Base-by-base conservation (phyloP, 2,113 vertebrate genomes). In the Lepidiolamprologus cunningtoni region DNA sequence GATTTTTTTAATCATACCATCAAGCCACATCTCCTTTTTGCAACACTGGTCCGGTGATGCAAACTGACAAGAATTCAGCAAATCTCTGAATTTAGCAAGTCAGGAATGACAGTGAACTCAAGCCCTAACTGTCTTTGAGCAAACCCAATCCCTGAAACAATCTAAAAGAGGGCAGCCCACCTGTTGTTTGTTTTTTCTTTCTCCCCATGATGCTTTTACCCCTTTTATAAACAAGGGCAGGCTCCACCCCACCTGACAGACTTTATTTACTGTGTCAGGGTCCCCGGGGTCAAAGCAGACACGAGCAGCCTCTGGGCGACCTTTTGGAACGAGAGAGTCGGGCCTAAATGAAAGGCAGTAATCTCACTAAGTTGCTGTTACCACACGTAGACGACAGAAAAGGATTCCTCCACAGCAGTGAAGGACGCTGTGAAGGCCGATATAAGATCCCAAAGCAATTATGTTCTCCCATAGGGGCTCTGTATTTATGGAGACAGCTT, bases 401-500 rank as follows among this genome's bases (percentile, higher is more conserved):
- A 50, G 63, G 73, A 86, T 55, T 84, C 83, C 45, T 82, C 66
- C 12, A 82, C 68, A 84, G 71, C 80, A 66, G 89, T 54, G 85
- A 95, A 93, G 95, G 90, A 85, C 88, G 8, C 57, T 2, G 9
- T 57, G 81, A 92, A 90, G 84, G 85, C 58, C 4, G 40, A 58
- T 81, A 86, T 31, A 81, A 87, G 89, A 90, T 93, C 88, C 92
- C 89, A 87, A 92, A 95, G 90, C 94, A 94, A 96, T 96, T 94
- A 96, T 68, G 80, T 37, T 68, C 57, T 79, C 87, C 92, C 80
- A 85, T 83, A 89, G 89, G 91, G 88, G 80, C 80, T 93, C 89
- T 82, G 91, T 95, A 95, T 97, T 96, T 96, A 94, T 95, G 95
- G 93, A 80, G 93, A 91, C 66, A 57, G 94, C 93, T 96, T 96